These are phyloP conservation scores for Knipowitschia caucasica DNA, from an alignment of 2,797 vertebrate species.

Conservation along the genomic window DNA sequence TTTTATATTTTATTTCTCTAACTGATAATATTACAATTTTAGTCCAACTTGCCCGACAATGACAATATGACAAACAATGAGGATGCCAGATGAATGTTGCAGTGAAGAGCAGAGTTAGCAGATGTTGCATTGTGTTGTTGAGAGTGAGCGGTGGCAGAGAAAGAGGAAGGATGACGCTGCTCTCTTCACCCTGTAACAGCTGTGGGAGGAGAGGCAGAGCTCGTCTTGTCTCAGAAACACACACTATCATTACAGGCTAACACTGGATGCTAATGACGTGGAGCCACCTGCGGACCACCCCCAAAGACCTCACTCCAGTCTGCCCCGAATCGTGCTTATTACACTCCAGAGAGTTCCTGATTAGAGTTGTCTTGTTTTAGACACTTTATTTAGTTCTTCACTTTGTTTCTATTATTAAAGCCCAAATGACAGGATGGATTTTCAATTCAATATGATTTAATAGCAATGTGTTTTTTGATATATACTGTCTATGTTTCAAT, in stretches of 20 bases:
- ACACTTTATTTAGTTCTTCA: constrained; percentile 4
- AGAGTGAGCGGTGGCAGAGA: constrained; percentile 50
- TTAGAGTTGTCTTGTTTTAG: background rate
- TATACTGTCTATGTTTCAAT: too few species aligned
- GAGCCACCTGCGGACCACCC: constrained; percentile 22
- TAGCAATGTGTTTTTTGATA: too few species aligned
- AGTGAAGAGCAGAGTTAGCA: background rate
- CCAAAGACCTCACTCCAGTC: background rate
- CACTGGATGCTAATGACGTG: constrained; percentile 44
- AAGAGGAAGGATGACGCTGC: constrained; percentile 47
- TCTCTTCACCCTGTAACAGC: constrained; percentile 51
- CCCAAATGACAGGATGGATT: too few species aligned
- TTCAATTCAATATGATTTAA: too few species aligned
- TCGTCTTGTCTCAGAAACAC: constrained; percentile 47
- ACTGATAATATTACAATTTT: too few species aligned
- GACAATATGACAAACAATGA: too few species aligned
- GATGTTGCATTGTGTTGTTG: constrained; percentile 17
- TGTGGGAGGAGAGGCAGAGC: constrained; percentile 52
- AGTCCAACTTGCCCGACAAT: too few species aligned
- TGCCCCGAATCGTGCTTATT: background rate
- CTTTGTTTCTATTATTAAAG: too few species aligned
- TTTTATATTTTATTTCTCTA: too few species aligned
- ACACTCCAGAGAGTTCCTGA: background rate
- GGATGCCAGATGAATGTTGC: background rate
- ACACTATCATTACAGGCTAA: constrained; percentile 61